Conservation (phyloP, 2,113 vertebrate species). For the Mustela lutreola region DNA sequence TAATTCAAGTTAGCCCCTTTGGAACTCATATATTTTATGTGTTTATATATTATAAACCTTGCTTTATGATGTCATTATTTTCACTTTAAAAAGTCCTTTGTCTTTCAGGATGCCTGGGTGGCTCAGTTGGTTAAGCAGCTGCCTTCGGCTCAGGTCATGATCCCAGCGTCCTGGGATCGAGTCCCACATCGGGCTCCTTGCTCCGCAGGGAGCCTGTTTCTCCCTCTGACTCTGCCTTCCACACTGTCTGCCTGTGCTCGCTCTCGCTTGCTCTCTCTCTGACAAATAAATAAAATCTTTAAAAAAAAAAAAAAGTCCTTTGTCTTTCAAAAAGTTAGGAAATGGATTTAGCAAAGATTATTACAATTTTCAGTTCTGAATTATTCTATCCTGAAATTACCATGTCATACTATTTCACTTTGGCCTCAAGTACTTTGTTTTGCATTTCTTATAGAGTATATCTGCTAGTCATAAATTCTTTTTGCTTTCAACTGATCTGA, state of each 20-base stretch:
- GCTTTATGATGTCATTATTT: neutral
- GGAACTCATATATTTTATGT: neutral
- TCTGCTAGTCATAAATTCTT: neutral
- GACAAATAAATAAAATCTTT: too few relatives aligned
- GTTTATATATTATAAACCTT: neutral
- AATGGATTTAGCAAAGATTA: neutral
- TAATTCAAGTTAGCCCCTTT: neutral
- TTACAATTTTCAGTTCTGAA: neutral
- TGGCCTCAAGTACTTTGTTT: neutral
- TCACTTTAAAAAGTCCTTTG: constrained; percentile 18
- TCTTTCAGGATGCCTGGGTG: neutral
- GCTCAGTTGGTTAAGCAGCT: too few relatives aligned
- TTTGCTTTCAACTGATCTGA: neutral
- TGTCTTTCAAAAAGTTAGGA: neutral
- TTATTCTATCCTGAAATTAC: neutral
- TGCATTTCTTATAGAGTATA: neutral
- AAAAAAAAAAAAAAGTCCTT: neutral
- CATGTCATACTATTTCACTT: neutral
- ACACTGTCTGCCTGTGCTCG: too few relatives aligned
- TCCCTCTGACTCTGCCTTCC: too few relatives aligned
- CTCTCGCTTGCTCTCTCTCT: too few relatives aligned
- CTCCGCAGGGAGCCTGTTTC: too few relatives aligned
- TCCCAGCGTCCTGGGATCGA: too few relatives aligned
- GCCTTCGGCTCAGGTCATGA: too few relatives aligned
- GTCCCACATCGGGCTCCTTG: too few relatives aligned